A percentile compares a stretch with the other conserved stretches of the same genome.
Evolutionary conservation across 1,140 invertebrate genomes (phyloP).

Genomic region (Bombus vancouverensis): DNA sequence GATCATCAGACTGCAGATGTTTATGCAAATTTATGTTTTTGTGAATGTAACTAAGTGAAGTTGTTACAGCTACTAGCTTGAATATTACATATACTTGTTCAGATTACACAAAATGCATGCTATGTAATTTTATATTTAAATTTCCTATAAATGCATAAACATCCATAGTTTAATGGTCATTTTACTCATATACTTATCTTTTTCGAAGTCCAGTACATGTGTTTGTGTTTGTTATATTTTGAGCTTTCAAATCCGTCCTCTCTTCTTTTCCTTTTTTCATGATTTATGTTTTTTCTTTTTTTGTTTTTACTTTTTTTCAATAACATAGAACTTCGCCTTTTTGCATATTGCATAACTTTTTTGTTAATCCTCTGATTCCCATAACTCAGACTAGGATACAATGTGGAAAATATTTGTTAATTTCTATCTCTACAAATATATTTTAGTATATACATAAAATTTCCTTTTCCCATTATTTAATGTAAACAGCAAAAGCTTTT

Average conservation of each 20-base stretch:
- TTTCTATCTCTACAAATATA: neutral
- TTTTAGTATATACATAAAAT: neutral
- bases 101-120: neutral
- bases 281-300: neutral
- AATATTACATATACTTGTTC: neutral
- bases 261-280: neutral
- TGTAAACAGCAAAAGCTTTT: neutral
- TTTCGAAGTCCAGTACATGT: conserved; percentile 38
- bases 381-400: neutral
- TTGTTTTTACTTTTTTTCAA: neutral
- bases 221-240: conserved; percentile 14
- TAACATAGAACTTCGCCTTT: neutral
- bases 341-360: neutral
- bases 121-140: neutral
- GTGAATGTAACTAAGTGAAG: neutral
- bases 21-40: neutral
- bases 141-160: neutral
- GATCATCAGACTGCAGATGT: neutral
- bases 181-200: neutral
- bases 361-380: neutral
- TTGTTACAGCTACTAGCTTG: no score
- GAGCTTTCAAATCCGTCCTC: neutral
- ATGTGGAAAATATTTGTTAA: neutral
- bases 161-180: neutral
- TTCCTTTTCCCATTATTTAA: neutral